phyloP scores from a whole-genome alignment of 1,140 invertebrate species.

The Arion vulgaris region DNA sequence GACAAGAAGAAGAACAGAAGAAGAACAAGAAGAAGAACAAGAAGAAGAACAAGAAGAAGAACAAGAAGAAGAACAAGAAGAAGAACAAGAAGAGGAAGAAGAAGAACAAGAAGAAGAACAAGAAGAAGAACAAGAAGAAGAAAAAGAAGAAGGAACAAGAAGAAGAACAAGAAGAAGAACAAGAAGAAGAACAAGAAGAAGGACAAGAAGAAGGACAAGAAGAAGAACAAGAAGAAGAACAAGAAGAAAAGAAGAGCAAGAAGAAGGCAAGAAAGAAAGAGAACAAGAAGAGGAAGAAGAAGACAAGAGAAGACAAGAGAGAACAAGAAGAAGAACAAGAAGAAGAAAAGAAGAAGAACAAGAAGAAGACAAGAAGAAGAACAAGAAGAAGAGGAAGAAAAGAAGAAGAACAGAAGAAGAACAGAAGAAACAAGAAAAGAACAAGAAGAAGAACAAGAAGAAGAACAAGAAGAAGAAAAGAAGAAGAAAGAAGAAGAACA shows the following conservation, averaged over 20 bases:
- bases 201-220: too few species aligned
- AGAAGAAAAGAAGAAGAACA: conserved; percentile 16
- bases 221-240: neutral
- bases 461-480: conserved; percentile 1
- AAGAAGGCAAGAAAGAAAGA: too few species aligned
- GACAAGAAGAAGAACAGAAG: too few species aligned
- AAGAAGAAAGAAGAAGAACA: neutral
- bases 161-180: neutral
- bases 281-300: too few species aligned
- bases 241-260: neutral
- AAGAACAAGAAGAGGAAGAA: neutral
- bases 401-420: neutral
- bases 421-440: neutral
- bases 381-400: neutral
- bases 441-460: neutral
- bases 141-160: neutral
- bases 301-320: neutral
- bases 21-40: neutral
- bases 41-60: neutral
- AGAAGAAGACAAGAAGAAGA: conserved; percentile 26
- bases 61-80: neutral
- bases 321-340: neutral
- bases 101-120: neutral
- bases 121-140: neutral
- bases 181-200: neutral